Evolutionary conservation across 2,797 vertebrate species (phyloP), one percentile per base, ranked within the genome.

Genomic region (Takifugu ocellatus): DNA sequence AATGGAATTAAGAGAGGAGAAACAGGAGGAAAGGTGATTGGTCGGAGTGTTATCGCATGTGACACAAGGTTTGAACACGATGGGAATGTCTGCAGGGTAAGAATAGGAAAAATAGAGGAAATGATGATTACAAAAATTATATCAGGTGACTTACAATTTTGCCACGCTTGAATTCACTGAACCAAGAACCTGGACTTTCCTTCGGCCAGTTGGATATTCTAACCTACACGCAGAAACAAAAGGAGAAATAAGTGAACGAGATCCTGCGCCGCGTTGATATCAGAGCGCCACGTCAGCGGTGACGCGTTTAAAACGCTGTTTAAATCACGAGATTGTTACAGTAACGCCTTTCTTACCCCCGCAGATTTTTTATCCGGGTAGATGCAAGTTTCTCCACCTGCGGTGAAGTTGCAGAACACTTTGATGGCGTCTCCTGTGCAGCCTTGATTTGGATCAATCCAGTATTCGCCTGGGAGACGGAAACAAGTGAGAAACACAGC

Each of bases 401-500:
- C 93, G 44, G 97, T 99, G 87, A 99, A 99, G 86, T 99, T 99
- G 83, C 97, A 99, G 79, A 92, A 94, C 54, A 98, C 96, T 91
- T 94, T 95, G 88, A 99, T 94, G 67, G 96, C 85, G 59, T 99
- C 96, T 87, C 96, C 94, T 11, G 92, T 91, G 78, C 97, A 99
- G 58, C 97, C 97, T 84, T 98, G 96, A 91, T 99, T 98, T 58
- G 97, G 97, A 91, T 99, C 97, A 69, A 99, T 96, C 96, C 96
- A 99, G 75, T 97, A 99, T 90, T 97, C 93, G 78, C 96, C 97
- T 99, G 75, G 61, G 47, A 73, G 56, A 62, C 5, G 70, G 52
- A 65, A 36, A 52, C 33, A 68, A 63, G 16, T 36, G 31, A 70
- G 44, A 76, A 48, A 72, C 24, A 47, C 39, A 54, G 45, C 31